These are phyloP conservation scores for Stylophora pistillata DNA, from an alignment of 64 coral and sea anemone species.

Conservation along the genomic window DNA sequence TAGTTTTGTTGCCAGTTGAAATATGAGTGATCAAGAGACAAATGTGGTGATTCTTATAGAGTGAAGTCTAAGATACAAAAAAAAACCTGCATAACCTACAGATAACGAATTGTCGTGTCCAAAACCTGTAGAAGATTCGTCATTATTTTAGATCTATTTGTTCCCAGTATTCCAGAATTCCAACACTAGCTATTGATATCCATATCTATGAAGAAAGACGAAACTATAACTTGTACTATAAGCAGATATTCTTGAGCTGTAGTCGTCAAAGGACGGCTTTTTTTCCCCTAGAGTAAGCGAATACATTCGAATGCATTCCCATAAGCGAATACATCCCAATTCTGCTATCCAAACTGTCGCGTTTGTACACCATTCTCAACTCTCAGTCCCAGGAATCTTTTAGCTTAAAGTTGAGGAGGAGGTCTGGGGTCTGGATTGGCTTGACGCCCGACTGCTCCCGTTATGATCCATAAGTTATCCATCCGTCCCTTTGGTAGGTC, in stretches of 20 bases:
- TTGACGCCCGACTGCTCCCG: background rate
- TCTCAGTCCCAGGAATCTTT: background rate
- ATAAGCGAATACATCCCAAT: background rate
- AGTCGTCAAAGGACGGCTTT: background rate
- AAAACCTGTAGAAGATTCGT: too few species aligned
- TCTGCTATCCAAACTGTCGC: background rate
- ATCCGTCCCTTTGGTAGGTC: background rate
- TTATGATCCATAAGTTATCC: background rate
- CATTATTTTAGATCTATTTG: too few species aligned
- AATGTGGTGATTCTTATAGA: too few species aligned
- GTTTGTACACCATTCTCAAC: background rate
- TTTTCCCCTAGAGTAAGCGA: background rate
- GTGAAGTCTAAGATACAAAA: too few species aligned
- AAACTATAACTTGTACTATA: background rate
- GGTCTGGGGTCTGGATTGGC: background rate
- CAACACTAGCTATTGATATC: background rate
- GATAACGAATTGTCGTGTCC: too few species aligned
- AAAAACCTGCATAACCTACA: too few species aligned
- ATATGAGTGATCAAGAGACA: too few species aligned
- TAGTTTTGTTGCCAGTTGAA: too few species aligned
- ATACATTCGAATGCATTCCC: too few species aligned
- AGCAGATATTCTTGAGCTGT: background rate
- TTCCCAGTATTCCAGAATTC: too few species aligned
- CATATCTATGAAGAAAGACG: background rate
- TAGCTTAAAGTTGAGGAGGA: background rate